Evolutionary conservation across 2,888 invertebrate genomes (phyloP).

Genomic region (Biston stratarius): DNA sequence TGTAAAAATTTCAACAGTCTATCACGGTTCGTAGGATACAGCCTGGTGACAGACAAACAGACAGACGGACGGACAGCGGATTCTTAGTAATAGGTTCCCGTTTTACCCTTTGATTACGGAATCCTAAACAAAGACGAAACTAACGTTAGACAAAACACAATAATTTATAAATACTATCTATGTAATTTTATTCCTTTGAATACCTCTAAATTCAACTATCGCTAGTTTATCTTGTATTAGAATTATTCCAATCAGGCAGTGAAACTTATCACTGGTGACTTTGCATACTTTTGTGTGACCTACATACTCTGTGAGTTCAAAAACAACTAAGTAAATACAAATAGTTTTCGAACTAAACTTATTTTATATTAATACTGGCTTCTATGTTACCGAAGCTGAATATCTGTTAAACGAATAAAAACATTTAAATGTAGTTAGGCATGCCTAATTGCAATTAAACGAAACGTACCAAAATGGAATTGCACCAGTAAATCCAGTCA

Average conservation of each 20-base stretch:
- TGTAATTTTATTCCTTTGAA: too few species aligned
- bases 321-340: neutral
- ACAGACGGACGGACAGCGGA: too few species aligned
- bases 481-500: slow-evolving; percentile 18
- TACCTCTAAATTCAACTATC: neutral
- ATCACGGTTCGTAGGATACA: too few species aligned
- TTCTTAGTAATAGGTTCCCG: too few species aligned
- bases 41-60: too few species aligned
- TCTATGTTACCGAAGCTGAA: neutral
- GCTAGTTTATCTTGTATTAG: neutral
- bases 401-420: neutral
- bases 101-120: too few species aligned
- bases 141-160: too few species aligned
- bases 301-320: neutral
- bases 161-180: too few species aligned
- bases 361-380: neutral
- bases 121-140: too few species aligned
- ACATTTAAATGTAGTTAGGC: slow-evolving; percentile 17
- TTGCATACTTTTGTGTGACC: slow-evolving; percentile 2
- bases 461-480: slow-evolving; percentile 26
- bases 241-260: neutral
- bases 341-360: neutral
- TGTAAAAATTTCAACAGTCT: too few species aligned
- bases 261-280: too few species aligned
- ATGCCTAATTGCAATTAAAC: slow-evolving; percentile 29